phyloP scores from a whole-genome alignment of 35 echinoderm and acorn worm species.

The Ophioderma brevispina region DNA sequence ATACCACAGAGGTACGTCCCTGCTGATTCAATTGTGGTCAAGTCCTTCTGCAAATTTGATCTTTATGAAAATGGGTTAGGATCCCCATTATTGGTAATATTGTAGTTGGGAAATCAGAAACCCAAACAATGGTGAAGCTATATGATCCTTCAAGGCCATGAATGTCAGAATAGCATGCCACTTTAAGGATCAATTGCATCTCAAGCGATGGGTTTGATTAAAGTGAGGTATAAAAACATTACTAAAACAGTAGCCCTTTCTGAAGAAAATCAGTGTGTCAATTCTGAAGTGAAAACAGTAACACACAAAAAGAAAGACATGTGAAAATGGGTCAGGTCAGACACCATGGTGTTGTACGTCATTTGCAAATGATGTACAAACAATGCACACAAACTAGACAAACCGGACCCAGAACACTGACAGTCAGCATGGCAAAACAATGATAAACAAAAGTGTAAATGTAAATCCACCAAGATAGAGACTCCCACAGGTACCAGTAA shows the following conservation, averaged over 20 bases:
- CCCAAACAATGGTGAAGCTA: neutral
- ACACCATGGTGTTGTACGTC: no score
- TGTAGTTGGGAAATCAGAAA: neutral
- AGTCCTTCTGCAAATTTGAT: no score
- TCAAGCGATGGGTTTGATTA: slow-evolving; percentile 34
- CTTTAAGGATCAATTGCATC: slow-evolving; percentile 35
- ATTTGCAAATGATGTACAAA: no score
- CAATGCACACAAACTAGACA: no score
- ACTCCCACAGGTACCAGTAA: neutral
- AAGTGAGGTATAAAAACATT: neutral
- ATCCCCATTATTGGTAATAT: neutral
- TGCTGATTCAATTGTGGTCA: no score
- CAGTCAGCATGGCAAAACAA: neutral
- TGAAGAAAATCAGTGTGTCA: no score
- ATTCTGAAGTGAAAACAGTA: no score
- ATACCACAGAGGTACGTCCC: no score
- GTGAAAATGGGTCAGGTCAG: no score
- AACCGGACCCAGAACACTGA: neutral
- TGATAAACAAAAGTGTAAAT: neutral
- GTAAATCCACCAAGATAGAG: neutral
- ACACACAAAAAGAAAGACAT: no score
- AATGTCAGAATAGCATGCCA: slow-evolving; percentile 31
- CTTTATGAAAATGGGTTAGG: no score
- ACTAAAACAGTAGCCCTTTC: no score
- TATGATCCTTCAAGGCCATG: neutral